Conservation (phyloP, 2,797 vertebrate genomes). For the Hemibagrus guttatus region DNA sequence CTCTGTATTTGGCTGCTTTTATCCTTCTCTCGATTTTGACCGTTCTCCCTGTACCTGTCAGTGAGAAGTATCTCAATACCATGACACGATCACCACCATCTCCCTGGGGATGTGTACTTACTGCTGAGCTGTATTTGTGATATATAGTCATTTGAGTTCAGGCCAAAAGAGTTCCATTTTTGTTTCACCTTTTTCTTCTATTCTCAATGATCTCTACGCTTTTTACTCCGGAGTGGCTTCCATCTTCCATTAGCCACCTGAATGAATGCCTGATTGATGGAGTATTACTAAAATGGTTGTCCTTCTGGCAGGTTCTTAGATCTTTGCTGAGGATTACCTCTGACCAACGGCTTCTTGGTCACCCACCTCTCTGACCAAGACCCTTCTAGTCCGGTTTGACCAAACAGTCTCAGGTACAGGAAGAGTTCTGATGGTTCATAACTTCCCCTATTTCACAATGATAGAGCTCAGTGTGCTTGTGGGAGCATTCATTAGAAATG, state of each 20-base stretch:
- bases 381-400: too few relatives aligned
- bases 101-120: background rate
- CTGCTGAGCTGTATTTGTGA: background rate
- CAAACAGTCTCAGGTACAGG: background rate
- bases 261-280: background rate
- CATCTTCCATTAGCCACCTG: background rate
- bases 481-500: background rate
- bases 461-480: background rate
- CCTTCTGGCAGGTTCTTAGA: background rate
- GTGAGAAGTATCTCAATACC: background rate
- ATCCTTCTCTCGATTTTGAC: background rate
- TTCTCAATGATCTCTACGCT: background rate
- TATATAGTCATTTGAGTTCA: background rate
- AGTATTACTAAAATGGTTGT: background rate
- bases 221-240: background rate
- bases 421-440: background rate
- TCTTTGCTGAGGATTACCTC: background rate
- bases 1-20: background rate
- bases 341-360: background rate
- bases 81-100: background rate
- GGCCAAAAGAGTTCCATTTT: background rate
- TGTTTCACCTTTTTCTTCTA: background rate
- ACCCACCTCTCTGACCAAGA: background rate
- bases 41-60: background rate
- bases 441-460: background rate